Percentiles rank a stretch among this genome's conserved stretches.
phyloP scores from a whole-genome alignment of 2,888 invertebrate genomes.

The Cryptosula pallasiana region DNA sequence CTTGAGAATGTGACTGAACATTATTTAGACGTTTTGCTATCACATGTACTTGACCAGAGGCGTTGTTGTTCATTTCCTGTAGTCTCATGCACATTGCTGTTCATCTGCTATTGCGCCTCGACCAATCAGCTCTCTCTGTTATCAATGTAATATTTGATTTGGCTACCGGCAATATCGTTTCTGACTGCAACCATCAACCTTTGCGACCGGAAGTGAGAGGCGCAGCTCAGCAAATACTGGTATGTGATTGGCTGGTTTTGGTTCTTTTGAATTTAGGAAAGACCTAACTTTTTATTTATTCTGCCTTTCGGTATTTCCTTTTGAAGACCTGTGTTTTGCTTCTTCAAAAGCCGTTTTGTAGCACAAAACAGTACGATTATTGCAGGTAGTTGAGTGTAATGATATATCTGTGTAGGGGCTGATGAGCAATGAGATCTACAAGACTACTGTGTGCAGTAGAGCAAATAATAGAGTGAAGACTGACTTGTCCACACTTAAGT shows the following conservation, averaged over 20 bases:
- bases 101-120: neutral
- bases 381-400: neutral
- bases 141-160: conserved; percentile 15
- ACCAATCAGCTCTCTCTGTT: neutral
- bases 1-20: no score
- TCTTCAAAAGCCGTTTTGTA: no score
- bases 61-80: no score
- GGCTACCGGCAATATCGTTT: neutral
- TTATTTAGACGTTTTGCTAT: no score
- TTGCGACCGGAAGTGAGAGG: neutral
- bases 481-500: neutral
- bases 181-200: conserved; percentile 12
- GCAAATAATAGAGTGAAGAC: neutral
- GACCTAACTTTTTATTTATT: no score
- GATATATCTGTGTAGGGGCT: neutral
- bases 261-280: no score
- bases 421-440: neutral
- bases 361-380: no score
- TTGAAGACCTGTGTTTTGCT: no score
- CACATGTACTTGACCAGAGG: no score
- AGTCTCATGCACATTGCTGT: conserved; percentile 15
- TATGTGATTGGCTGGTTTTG: neutral
- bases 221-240: conserved; percentile 17
- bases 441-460: conserved; percentile 6
- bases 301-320: no score